A percentile compares a stretch with the other conserved stretches of the same genome.
phyloP scores from a whole-genome alignment of 2,113 vertebrate species.

The Salminus brasiliensis region DNA sequence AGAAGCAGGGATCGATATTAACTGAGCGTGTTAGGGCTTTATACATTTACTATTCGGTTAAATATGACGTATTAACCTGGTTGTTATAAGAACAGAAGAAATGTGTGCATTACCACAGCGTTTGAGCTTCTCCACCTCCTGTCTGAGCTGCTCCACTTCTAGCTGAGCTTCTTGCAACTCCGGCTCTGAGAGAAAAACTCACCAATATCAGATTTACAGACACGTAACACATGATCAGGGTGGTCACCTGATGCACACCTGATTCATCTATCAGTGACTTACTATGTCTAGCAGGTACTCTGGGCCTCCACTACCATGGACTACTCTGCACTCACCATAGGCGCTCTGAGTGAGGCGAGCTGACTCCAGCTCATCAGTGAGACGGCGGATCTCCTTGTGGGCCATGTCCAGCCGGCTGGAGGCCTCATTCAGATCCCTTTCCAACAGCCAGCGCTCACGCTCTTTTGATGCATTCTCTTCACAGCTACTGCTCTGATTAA shows the following conservation, averaged over 20 bases:
- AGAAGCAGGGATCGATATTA: too few relatives aligned
- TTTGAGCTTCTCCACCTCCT: conserved; percentile 68
- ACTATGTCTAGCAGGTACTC: too few relatives aligned
- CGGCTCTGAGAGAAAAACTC: conserved; percentile 63
- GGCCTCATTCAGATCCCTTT: conserved; percentile 73
- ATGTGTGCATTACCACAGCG: conserved; percentile 61
- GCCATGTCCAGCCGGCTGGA: conserved; percentile 70
- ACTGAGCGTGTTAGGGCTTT: too few relatives aligned
- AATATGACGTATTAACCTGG: too few relatives aligned
- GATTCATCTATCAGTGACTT: not conserved
- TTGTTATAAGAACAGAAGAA: not conserved
- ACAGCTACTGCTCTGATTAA: not conserved
- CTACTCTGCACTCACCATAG: conserved; percentile 61
- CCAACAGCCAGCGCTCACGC: conserved; percentile 59
- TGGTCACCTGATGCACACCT: too few relatives aligned
- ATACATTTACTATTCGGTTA: too few relatives aligned
- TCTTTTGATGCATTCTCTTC: not conserved
- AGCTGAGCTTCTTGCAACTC: conserved; percentile 68
- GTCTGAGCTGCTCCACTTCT: conserved; percentile 65
- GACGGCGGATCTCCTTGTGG: conserved; percentile 74
- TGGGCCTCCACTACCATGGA: not conserved
- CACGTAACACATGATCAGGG: too few relatives aligned
- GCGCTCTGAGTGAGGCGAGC: conserved; percentile 70
- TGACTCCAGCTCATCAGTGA: conserved; percentile 72
- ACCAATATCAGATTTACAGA: too few relatives aligned